These are phyloP conservation scores for Tupiocoris notatus DNA, from an alignment of 2,888 invertebrate genomes.

Conservation along the genomic window DNA sequence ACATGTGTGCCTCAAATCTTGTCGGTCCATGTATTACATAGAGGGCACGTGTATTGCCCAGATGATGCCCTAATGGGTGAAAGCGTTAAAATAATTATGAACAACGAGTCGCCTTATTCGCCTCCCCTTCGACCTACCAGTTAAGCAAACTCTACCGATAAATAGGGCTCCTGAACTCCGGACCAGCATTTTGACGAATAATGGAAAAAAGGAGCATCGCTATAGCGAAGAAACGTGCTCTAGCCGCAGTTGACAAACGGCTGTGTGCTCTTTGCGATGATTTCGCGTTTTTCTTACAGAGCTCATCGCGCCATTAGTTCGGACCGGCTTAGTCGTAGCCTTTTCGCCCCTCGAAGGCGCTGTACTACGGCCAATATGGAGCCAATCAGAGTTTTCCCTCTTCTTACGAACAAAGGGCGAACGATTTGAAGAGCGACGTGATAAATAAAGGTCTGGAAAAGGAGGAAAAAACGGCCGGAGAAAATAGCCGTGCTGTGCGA, in stretches of 20 bases:
- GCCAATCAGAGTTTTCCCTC: slow-evolving; percentile 22
- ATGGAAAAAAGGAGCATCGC: too few relatives aligned
- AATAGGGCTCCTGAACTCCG: too few relatives aligned
- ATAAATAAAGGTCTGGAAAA: slow-evolving; percentile 34
- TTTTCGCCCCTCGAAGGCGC: background rate
- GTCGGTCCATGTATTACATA: too few relatives aligned
- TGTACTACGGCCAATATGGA: background rate
- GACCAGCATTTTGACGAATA: too few relatives aligned
- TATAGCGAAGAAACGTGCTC: too few relatives aligned
- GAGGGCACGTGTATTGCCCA: too few relatives aligned
- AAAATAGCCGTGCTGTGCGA: background rate
- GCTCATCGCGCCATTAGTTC: background rate
- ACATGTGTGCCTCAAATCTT: too few relatives aligned
- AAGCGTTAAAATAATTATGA: too few relatives aligned
- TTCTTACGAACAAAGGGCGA: slow-evolving; percentile 30
- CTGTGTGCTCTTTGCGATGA: background rate
- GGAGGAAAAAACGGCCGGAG: background rate
- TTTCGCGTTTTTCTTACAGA: background rate
- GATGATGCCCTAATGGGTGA: too few relatives aligned
- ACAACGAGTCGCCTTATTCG: too few relatives aligned
- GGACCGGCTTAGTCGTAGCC: background rate
- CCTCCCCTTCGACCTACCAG: too few relatives aligned
- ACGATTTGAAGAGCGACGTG: slow-evolving; percentile 29
- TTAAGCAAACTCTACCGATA: too few relatives aligned
- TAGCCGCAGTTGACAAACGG: background rate